Evolutionary conservation across 2,797 vertebrate genomes (phyloP), one percentile per base, ranked within the genome.

Genomic region (Eleutherodactylus coqui): DNA sequence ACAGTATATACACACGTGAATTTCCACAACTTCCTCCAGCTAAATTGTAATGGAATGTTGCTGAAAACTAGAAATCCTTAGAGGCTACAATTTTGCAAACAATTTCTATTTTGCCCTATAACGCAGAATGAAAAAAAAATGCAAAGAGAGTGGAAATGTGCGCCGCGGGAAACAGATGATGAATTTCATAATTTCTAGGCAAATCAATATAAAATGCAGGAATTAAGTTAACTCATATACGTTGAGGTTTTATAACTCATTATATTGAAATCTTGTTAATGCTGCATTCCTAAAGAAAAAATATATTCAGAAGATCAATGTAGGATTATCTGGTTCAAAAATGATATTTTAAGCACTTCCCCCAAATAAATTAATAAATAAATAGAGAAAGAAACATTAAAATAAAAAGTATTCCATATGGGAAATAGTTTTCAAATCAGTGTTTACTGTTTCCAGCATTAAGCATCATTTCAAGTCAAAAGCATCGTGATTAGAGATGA

Each of bases 171-270:
- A 55, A 24, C 11, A 5, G 8, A 38, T 77, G 75, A 77, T 77
- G 49, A 55, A 77, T 53, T 13, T 38, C 75, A 77, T 77, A 5
- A 38, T 55, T 55, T 77, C 8, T 14, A 77, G 11, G 32, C 47
- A 36, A 77, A 77, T 77, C 75, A 36, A 77, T 77, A 38, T 13
- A 77, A 77, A 77, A 77, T 34, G 75, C 32, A 55, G 21, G 32
- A 77, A 55, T 77, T 53, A 55, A 53, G 49, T 77, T 55, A 77
- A 36, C 32, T 55, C 4, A 21, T 55, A 77, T 77, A 16, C 29
- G 34, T 27, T 0, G 16, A 32, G 72, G 14, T 17, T 11, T 34
- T 75, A 36, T 38, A 77, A 77, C 55, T n/a, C 47, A 55, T 55
- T 38, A 77, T 77, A 55, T 53, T n/a, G 75, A 19, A 29, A 17